phyloP scores from a whole-genome alignment of 2,113 vertebrate genomes.

The Gopherus evgoodei region DNA sequence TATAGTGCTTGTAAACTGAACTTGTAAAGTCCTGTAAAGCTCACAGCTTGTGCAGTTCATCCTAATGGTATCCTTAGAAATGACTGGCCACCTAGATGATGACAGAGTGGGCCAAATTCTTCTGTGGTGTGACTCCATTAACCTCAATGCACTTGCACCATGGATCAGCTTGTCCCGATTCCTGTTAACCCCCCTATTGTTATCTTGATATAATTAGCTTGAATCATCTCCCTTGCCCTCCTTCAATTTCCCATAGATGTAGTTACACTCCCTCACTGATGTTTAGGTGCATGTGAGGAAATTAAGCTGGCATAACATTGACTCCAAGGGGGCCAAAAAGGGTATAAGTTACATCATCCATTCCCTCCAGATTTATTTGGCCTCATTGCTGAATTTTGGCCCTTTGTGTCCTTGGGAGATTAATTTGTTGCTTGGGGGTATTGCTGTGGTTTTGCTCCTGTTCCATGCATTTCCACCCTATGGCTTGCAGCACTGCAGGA shows the following conservation, averaged over 20 bases:
- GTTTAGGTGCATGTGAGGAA: accelerated
- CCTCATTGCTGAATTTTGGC: accelerated
- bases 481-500: neutral
- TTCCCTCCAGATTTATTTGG: neutral
- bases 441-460: neutral
- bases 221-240: neutral
- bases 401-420: neutral
- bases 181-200: neutral
- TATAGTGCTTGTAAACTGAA: conserved; percentile 71
- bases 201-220: neutral
- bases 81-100: conserved; percentile 34
- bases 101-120: conserved; percentile 22
- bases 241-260: neutral
- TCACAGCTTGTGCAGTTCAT: conserved; percentile 56
- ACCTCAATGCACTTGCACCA: neutral
- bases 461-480: neutral
- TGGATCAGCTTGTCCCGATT: neutral
- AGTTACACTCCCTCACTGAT: accelerated
- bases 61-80: conserved; percentile 45
- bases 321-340: neutral
- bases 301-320: neutral
- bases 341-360: too few relatives aligned
- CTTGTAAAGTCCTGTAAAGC: conserved; percentile 72
- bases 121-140: neutral
- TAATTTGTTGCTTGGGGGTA: neutral